Base-by-base conservation (phyloP, 2,888 invertebrate genomes). In the Dicyrtomina minuta region DNA sequence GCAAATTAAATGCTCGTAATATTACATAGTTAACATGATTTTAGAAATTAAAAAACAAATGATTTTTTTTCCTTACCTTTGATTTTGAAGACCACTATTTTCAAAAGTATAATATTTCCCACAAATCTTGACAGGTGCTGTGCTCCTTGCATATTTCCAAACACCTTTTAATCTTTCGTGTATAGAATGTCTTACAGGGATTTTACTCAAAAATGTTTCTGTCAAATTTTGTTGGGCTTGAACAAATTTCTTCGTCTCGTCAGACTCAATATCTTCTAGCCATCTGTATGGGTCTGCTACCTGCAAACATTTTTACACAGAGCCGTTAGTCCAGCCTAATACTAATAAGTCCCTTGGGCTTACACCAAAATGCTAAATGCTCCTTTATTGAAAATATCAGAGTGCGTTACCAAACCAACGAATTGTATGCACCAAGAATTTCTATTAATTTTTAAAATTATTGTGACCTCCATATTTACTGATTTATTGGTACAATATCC, bases 71-170 rank as follows among this genome's bases (percentile, higher is more conserved):
- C n/a, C 39, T 70, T 79, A 92, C 93, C 89, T 91, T 82, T 98
- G 98, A 83, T 99, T 97, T 83, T 98, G 97, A 69, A 98, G 85
- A 1, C 98, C 97, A 43, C 91, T 89, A 81, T 99, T 99, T 84
- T 90, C 89, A 79, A 88, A 91, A 83, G 92, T 96, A 83, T 92
- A 98, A 82, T 95, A 98, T 81, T 87, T 87, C 74, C 88, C 84
- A 2, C 96, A 96, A 79, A 90, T 87, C 78, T 88, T 88, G 79
- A 86, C 87, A 0, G 96, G 96, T 77, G 92, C 90, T 1, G 92
- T 33, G 33, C 33, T 33, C 8, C 33, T 96, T 15, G 94, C 93
- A 83, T 92, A 97, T 82, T 99, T 91, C 96, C 95, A 96, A 39
- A 96, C 84, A 78, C 93, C 90, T 0, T 91, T 95, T 33, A 98